phyloP scores from a whole-genome alignment of 2,113 vertebrate genomes.

The Onychostoma macrolepis region DNA sequence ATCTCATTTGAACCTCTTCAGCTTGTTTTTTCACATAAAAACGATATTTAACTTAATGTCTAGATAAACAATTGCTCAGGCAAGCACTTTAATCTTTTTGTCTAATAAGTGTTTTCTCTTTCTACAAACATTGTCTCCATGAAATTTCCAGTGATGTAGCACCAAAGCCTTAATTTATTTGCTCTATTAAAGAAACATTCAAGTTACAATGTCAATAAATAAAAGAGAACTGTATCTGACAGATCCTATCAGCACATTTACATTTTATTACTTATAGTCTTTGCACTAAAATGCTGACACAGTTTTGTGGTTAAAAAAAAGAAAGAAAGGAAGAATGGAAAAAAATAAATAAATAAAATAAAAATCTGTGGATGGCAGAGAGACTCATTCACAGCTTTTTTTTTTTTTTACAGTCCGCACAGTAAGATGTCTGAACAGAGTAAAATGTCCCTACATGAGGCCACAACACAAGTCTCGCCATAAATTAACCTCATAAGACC shows the following conservation, averaged over 20 bases:
- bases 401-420: conserved; percentile 57
- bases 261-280: conserved; percentile 20
- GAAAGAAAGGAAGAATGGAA: background rate
- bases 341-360: background rate
- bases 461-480: conserved; percentile 58
- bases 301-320: conserved; percentile 24
- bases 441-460: conserved; percentile 68
- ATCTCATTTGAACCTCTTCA: conserved; percentile 33
- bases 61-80: conserved; percentile 57
- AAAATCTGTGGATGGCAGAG: background rate
- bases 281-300: background rate
- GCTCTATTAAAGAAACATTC: conserved; percentile 8
- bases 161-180: background rate
- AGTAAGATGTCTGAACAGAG: conserved; percentile 54
- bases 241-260: conserved; percentile 23
- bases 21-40: conserved; percentile 49
- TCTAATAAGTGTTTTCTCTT: conserved; percentile 57
- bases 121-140: conserved; percentile 45
- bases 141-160: conserved; percentile 37
- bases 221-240: conserved; percentile 8
- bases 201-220: conserved; percentile 27
- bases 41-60: conserved; percentile 64
- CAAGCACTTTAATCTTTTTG: conserved; percentile 58
- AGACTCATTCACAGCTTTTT: conserved; percentile 57
- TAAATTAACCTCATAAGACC: conserved; percentile 66